Evolutionary conservation across 2,888 invertebrate species (phyloP).

Genomic region (Drosophila kambysellisi): DNA sequence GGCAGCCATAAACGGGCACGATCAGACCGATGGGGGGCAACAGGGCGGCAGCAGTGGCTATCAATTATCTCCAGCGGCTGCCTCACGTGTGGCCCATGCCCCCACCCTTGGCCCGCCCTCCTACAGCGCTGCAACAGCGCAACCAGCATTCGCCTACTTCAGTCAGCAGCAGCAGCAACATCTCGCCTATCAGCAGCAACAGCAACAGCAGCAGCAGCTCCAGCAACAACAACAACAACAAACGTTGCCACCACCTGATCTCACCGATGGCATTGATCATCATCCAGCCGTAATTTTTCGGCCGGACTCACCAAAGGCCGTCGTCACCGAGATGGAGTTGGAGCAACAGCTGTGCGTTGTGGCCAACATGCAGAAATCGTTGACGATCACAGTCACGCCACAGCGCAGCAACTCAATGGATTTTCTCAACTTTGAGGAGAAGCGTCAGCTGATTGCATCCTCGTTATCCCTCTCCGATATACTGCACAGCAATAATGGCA

Average conservation of each 20-base stretch:
- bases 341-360: constrained; percentile 84
- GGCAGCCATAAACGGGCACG: constrained; percentile 78
- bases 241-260: constrained; percentile 69
- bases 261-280: constrained; percentile 78
- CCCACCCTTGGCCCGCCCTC: constrained; percentile 76
- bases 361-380: constrained; percentile 87
- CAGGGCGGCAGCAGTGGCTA: constrained; percentile 56
- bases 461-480: constrained; percentile 95
- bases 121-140: constrained; percentile 79
- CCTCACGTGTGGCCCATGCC: constrained; percentile 64
- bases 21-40: constrained; percentile 44
- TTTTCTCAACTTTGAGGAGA: constrained; percentile 96
- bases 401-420: constrained; percentile 94
- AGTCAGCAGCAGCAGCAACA: constrained; percentile 53
- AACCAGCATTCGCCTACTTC: constrained; percentile 68
- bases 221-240: constrained; percentile 44
- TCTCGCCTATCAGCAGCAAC: constrained; percentile 49
- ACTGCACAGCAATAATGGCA: constrained; percentile 87
- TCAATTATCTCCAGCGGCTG: constrained; percentile 80
- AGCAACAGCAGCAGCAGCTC: constrained; percentile 51
- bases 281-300: constrained; percentile 59
- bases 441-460: constrained; percentile 94
- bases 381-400: constrained; percentile 89
- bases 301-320: constrained; percentile 67
- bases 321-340: constrained; percentile 60